Evolutionary conservation across 2,797 vertebrate species (phyloP), one percentile per base, ranked within the genome.

Genomic region (Siniperca scherzeri): DNA sequence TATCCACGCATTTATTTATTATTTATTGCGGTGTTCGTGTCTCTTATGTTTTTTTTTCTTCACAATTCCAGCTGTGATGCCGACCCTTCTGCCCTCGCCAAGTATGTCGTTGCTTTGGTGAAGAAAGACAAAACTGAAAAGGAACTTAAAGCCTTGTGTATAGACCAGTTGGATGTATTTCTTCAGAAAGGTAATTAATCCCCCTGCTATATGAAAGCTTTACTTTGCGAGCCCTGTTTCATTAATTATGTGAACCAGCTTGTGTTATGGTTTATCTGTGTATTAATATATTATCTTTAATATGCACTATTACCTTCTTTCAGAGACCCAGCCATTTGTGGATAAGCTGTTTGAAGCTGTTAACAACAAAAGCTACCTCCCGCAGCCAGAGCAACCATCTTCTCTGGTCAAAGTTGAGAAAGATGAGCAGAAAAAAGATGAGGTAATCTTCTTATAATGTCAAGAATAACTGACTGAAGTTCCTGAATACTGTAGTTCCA

Each of bases 111-210:
- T 92, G 99, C 99, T 84, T 96, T 99, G 94, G 98, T 99, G 88
- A 99, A 99, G 94, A 99, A 99, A 83, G 99, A 99, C 93, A 99
- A 99, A 96, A 98, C 93, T 81, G 98, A 99, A 87, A 97, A 98
- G 91, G 99, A 99, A 77, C 94, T 99, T 73, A 99, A 99, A 94
- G 98, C 98, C 53, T 93, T 99, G 74, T 99, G 99, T 93, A 97
- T 99, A 89, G 99, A 99, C 96, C 99, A 99, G 90, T 94, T 99
- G 91, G 99, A 99, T 95, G 99, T 99, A 75, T 99, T 99, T 95
- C 98, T 99, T 83, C 99, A 99, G 92, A 99, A 99, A 96, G 99
- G 99, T 99, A 95, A 16, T 38, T 16, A 21, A 67, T 52, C 6
- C 21, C 0, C 0, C 4, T 48, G 7, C 36, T 44, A 56, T 13